Base-by-base conservation (phyloP, 2,797 vertebrate genomes). In the Euphonia xanthogaster region DNA sequence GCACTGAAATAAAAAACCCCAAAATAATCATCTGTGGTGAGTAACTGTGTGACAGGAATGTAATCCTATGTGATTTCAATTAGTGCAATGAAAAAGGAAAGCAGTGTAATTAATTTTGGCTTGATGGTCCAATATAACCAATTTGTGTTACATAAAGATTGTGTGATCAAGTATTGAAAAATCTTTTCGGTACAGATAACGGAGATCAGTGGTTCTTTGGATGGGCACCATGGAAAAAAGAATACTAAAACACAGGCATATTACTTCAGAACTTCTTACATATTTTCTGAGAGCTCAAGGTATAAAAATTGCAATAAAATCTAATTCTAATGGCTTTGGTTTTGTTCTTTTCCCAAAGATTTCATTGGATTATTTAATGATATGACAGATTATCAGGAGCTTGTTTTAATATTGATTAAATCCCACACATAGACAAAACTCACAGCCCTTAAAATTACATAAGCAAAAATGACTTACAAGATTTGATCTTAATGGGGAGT, bases 391-490 rank as follows among this genome's bases (percentile, higher is more conserved):
- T 48, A 81, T 62, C 31, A 60, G 28, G 47, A 86, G 10, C 44
- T 88, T 88, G 17, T 78, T 96, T 95, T 93, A 91, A 58, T 94
- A 81, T 81, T 88, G 75, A 88, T 93, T 86, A 83, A 83, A 88
- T 94, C n/a, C 51, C 40, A 80, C 12, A 42, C 35, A 54, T 58
- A 72, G 51, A 73, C 60, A 85, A 81, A 82, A 70, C 76, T 78
- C 40, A 70, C 19, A 83, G 21, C 14, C 58, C 39, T 88, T 88
- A 82, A 89, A 96, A 87, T 75, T 51, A 5, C 37, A 24, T 77
- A 58, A 83, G 84, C 23, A 83, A 94, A 90, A 84, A 58, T 65
- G 45, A 72, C 39, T 91, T 93, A 28, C 6, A 88, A 72, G n/a
- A 55, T 77, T 92, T 95, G 61, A 91, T 83, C 54, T 66, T 83